phyloP scores from a whole-genome alignment of 2,797 vertebrate genomes.

The Orestias chungarensis region DNA sequence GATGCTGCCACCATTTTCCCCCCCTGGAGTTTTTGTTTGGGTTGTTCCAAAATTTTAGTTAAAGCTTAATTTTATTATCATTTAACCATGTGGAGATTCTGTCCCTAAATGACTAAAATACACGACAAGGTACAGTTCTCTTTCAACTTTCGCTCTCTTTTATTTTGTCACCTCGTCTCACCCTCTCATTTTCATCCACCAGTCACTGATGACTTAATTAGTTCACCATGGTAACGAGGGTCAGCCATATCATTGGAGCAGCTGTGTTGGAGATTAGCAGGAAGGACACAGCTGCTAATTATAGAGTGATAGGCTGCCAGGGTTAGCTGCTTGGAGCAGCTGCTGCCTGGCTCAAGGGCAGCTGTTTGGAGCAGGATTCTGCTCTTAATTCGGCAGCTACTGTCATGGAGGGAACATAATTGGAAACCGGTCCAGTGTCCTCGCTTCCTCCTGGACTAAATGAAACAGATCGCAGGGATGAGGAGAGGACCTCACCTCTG shows the following conservation, averaged over 20 bases:
- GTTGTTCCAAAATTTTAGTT: too few species aligned
- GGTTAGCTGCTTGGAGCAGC: conserved; percentile 13
- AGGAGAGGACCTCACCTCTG: conserved; percentile 8
- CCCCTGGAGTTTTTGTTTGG: too few species aligned
- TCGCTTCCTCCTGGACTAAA: neutral
- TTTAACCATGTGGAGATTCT: too few species aligned
- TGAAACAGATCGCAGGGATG: conserved; percentile 4
- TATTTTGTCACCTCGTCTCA: neutral
- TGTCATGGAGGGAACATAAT: neutral
- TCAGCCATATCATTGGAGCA: conserved; percentile 57
- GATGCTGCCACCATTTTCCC: too few species aligned
- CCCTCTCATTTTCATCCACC: neutral
- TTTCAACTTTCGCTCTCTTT: neutral
- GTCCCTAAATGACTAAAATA: too few species aligned
- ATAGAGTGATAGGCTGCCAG: conserved; percentile 41
- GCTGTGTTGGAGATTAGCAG: conserved; percentile 43
- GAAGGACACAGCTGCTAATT: conserved; percentile 54
- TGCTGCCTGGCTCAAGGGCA: conserved; percentile 47
- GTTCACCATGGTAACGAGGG: conserved; percentile 39
- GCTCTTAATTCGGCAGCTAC: conserved; percentile 16
- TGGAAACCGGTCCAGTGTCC: neutral
- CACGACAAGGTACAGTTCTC: too few species aligned
- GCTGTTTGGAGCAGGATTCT: conserved; percentile 2
- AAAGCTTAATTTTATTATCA: too few species aligned
- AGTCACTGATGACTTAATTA: conserved; percentile 39